Evolutionary conservation across 2,888 invertebrate species (phyloP).

Genomic region (Molanna angustata): DNA sequence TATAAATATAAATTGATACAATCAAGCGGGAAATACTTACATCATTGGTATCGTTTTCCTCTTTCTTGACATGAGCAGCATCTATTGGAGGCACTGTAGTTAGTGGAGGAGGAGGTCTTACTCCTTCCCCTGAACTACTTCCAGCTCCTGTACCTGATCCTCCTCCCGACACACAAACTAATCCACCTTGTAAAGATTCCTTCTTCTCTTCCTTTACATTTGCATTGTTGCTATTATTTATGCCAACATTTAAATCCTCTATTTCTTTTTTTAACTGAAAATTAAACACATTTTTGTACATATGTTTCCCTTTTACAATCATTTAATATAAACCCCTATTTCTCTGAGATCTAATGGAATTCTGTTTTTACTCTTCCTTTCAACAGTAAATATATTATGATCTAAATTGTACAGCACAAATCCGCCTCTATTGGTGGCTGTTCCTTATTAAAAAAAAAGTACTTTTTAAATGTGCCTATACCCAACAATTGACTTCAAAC

Average conservation of each 20-base stretch:
- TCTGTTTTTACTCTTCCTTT: too few relatives aligned
- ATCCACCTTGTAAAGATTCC: conserved; percentile 28
- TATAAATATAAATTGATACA: too few relatives aligned
- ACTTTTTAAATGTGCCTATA: too few relatives aligned
- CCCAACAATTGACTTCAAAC: too few relatives aligned
- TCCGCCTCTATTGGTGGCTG: too few relatives aligned
- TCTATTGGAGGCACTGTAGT: conserved; percentile 2
- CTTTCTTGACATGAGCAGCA: conserved; percentile 26
- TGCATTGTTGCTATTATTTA: conserved; percentile 4
- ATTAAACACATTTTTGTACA: too few relatives aligned
- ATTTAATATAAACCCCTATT: too few relatives aligned
- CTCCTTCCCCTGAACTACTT: background rate
- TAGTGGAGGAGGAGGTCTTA: background rate
- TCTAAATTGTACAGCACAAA: too few relatives aligned
- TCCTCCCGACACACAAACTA: background rate
- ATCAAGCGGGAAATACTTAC: conserved; percentile 5
- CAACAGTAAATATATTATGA: too few relatives aligned
- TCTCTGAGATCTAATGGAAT: too few relatives aligned
- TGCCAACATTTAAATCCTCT: conserved; percentile 21
- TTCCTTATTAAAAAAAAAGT: too few relatives aligned
- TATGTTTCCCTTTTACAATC: too few relatives aligned
- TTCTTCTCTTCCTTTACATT: conserved; percentile 31
- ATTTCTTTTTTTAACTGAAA: conserved; percentile 31
- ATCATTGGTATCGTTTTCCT: conserved; percentile 31
- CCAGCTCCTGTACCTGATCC: background rate